These are phyloP conservation scores for Alligator mississippiensis DNA, from an alignment of 2,113 vertebrate species.

Conservation along the genomic window DNA sequence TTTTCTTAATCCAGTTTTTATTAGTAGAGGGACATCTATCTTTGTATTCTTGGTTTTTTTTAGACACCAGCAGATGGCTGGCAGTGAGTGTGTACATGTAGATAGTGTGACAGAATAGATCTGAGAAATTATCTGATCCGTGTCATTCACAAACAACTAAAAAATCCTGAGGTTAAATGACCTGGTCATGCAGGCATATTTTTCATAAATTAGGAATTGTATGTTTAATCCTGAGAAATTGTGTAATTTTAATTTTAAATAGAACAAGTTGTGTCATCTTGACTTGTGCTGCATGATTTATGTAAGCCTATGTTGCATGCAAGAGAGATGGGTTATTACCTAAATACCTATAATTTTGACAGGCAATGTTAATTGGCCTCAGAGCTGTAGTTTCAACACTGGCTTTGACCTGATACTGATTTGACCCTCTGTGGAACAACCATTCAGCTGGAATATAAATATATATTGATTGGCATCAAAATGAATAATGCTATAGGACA, in stretches of 20 bases:
- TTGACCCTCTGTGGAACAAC: not conserved
- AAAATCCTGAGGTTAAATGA: not conserved
- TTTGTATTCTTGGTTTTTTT: not conserved
- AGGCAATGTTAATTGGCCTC: constrained; percentile 40
- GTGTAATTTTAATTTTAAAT: not conserved
- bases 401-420: not conserved
- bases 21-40: not conserved
- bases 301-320: accelerated
- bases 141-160: not conserved
- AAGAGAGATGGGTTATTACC: not conserved
- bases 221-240: not conserved
- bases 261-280: not conserved
- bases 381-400: not conserved
- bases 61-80: not conserved
- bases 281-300: not conserved
- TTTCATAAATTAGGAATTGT: not conserved
- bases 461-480: not conserved
- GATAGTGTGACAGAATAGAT: not conserved
- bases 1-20: accelerated
- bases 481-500: not conserved
- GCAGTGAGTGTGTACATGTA: not conserved
- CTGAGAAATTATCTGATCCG: not conserved
- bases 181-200: not conserved
- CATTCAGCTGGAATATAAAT: constrained; percentile 33
- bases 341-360: constrained; percentile 27